Base-by-base conservation (phyloP, 2,888 invertebrate genomes). In the Panorpa germanica region DNA sequence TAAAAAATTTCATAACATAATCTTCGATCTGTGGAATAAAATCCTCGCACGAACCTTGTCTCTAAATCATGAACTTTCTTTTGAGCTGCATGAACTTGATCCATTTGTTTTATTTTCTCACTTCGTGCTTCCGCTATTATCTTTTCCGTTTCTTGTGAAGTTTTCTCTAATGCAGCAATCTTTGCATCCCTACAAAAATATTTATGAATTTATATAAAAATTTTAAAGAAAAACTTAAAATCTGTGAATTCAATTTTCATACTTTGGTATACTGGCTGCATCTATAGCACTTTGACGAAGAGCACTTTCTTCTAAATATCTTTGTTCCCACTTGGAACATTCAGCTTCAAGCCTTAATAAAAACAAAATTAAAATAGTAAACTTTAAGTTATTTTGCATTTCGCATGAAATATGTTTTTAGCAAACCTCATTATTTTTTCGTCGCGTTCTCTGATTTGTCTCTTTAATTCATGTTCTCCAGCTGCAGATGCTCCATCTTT, bases 31-130 rank as follows among this genome's bases (percentile, higher is more conserved):
- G 7, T n/a, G n/a, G 9, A 9, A 23, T 23, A 12, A 12, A 23
- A 10, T 10, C 13, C 4, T 23, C 5, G 16, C 22, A 44, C 47
- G 42, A 55, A 81, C 80, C 74, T 75, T 47, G 80, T 70, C 55
- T 86, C 85, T 12, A 83, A 57, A 48, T 85, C 85, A 3, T 82
- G 75, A n/a, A 78, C 65, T 48, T 76, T 77, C 49, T 80, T 78
- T 52, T 83, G 80, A 5, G 82, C 77, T 7, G 73, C 72, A 47
- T 85, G 82, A 15, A 83, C 66, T 47, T 85, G 83, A 48, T 85
- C 85, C 77, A 86, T 80, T 47, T 85, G 83, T 28, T 77, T 67
- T 45, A 85, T 73, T 51, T 83, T 82, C 47, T 86, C 85, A 36
- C 69, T 74, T 39, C 83, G 65, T 5, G 82, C 83, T 50, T 85